phyloP scores from a whole-genome alignment of 2,888 invertebrate species.

The Camponotus fellah region DNA sequence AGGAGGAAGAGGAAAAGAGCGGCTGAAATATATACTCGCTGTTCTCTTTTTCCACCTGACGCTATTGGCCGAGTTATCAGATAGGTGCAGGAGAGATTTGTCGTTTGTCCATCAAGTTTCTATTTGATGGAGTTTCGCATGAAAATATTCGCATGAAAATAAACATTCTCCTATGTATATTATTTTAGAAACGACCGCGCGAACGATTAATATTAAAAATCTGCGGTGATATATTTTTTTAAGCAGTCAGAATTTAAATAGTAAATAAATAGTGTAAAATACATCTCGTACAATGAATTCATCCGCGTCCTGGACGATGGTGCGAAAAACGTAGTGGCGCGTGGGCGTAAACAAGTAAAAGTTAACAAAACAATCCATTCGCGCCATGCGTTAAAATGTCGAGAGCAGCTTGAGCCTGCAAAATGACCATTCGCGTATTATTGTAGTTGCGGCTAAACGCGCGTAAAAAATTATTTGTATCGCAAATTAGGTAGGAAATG shows the following conservation, averaged over 20 bases:
- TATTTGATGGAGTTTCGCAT: not conserved
- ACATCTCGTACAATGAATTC: slow-evolving; percentile 51
- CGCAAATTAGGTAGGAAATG: slow-evolving; percentile 26
- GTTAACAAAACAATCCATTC: slow-evolving; percentile 56
- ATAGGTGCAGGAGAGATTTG: not conserved
- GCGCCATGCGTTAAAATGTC: slow-evolving; percentile 48
- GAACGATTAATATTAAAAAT: slow-evolving; percentile 43
- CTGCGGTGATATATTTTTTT: slow-evolving; percentile 39
- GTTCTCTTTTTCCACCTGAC: not conserved
- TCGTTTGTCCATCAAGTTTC: not conserved
- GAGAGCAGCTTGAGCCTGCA: slow-evolving; percentile 25
- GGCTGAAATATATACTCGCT: not conserved
- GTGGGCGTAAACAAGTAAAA: slow-evolving; percentile 54
- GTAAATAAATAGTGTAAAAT: slow-evolving; percentile 55
- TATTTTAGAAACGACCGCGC: not conserved
- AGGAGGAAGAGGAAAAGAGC: not conserved
- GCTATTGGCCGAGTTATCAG: not conserved
- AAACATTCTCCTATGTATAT: not conserved
- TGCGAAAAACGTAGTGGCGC: slow-evolving; percentile 44
- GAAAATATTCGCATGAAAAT: no score
- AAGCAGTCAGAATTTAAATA: slow-evolving; percentile 52
- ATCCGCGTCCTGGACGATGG: slow-evolving; percentile 50
- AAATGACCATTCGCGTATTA: slow-evolving; percentile 44
- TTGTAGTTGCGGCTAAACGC: slow-evolving; percentile 13
- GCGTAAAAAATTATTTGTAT: not conserved